Conservation (phyloP, 1,140 invertebrate genomes). For the Choristoneura fumiferana region DNA sequence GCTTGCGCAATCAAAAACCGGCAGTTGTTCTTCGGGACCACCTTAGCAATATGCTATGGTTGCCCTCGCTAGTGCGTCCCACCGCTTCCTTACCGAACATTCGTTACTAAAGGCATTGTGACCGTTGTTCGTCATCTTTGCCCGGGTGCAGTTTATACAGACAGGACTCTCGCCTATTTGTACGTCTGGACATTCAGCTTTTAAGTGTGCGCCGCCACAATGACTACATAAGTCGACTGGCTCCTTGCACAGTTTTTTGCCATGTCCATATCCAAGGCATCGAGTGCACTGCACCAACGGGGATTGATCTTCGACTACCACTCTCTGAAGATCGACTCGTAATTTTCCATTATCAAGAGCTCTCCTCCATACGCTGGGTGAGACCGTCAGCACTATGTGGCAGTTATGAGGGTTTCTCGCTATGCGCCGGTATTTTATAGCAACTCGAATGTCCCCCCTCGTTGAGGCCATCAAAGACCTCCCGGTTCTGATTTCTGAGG, state of each 20-base stretch:
- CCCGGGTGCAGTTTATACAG: not conserved
- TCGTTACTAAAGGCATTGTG: not conserved
- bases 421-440: too few species aligned
- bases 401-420: too few species aligned
- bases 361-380: too few species aligned
- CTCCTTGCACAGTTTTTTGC: not conserved
- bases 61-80: not conserved
- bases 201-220: not conserved
- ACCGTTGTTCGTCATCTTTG: too few species aligned
- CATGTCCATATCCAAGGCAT: not conserved
- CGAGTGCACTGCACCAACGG: not conserved
- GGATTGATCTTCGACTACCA: not conserved
- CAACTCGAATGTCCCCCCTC: too few species aligned
- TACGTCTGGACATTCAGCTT: not conserved
- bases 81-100: not conserved
- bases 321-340: too few species aligned
- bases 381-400: too few species aligned
- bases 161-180: not conserved
- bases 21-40: not conserved
- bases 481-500: too few species aligned
- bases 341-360: too few species aligned
- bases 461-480: too few species aligned
- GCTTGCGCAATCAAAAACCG: not conserved
- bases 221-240: not conserved
- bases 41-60: conserved; percentile 4